Evolutionary conservation across 2,113 vertebrate genomes (phyloP).

Genomic region (Chamaetylas fuelleborni): DNA sequence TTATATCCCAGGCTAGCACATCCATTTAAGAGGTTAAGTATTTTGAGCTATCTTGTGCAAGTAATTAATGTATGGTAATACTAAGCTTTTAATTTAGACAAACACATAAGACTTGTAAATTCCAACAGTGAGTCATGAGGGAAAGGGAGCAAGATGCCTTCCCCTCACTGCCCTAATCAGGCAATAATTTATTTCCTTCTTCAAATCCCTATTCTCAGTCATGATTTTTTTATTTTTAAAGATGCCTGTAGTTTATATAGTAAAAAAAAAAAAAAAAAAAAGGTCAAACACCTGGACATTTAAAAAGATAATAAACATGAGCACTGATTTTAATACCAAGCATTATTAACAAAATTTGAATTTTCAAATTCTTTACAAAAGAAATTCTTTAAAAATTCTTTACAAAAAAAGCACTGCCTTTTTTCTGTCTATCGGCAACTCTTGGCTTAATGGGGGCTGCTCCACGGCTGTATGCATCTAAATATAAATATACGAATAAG

Average conservation of each 20-base stretch:
- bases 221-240: not conserved
- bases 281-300: too few species aligned
- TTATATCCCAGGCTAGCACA: not conserved
- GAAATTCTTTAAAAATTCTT: not conserved
- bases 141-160: not conserved
- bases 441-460: not conserved
- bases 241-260: not conserved
- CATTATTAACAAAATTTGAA: not conserved
- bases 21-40: not conserved
- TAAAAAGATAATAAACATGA: not conserved
- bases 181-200: not conserved
- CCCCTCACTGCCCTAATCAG: not conserved
- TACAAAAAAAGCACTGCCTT: not conserved
- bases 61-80: constrained; percentile 1
- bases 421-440: not conserved
- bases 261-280: too few species aligned
- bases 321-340: not conserved
- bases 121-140: not conserved
- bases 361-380: not conserved
- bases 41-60: not conserved
- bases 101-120: constrained; percentile 24
- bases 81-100: constrained; percentile 29
- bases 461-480: not conserved
- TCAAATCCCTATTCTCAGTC: not conserved
- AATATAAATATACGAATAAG: not conserved